Conservation (phyloP, 2,113 vertebrate genomes). For the mouse (Mus musculus) region GRCm39 chr6:87720001-87720500, state of each 20-base stretch:
- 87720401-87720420: not conserved
- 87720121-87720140: not conserved
- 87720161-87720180: not conserved
- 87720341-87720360: not conserved
- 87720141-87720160: not conserved
- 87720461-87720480: not conserved
- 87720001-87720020: not conserved
- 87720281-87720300: not conserved
- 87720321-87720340: not conserved
- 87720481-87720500: not conserved
- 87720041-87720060: not conserved
- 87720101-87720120: not conserved
- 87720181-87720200: not conserved
- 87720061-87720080: not conserved
- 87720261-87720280: not conserved
- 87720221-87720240: not conserved
- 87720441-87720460: not conserved
- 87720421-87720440: not conserved
- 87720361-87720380: not conserved
- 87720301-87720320: not conserved
- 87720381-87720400: not conserved
- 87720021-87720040: not conserved
- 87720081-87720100: not conserved
- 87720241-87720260: not conserved
- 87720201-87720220: not conserved